phyloP scores from a whole-genome alignment of 2,888 invertebrate genomes.

The Amphipoea oculea region DNA sequence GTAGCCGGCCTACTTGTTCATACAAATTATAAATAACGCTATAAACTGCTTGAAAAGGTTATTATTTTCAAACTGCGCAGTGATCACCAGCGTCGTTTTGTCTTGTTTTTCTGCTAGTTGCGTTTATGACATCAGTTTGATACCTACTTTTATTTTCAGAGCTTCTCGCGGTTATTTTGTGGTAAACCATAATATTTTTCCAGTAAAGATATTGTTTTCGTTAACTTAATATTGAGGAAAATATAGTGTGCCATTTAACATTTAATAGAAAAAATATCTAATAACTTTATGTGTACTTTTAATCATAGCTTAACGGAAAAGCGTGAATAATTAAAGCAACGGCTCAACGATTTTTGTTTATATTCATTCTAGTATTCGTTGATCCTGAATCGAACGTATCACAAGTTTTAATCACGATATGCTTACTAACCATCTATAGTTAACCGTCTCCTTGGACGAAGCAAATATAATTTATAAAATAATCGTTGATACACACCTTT shows the following conservation, averaged over 20 bases:
- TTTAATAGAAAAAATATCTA: not conserved
- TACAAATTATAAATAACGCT: conserved; percentile 67
- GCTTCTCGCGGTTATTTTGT: conserved; percentile 11
- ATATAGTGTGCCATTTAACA: not conserved
- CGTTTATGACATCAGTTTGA: conserved; percentile 52
- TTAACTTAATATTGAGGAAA: not conserved
- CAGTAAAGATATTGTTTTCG: not conserved
- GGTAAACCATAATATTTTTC: conserved; percentile 6
- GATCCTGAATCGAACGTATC: not conserved
- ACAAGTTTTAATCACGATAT: not conserved
- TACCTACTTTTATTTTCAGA: conserved; percentile 34
- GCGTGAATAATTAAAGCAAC: not conserved
- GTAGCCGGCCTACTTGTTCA: conserved; percentile 80
- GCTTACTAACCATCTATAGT: not conserved
- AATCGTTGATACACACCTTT: conserved; percentile 1
- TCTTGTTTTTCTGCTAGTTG: conserved; percentile 46
- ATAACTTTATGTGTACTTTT: not conserved
- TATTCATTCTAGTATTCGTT: conserved; percentile 5
- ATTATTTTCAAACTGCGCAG: conserved; percentile 31
- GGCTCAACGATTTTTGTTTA: not conserved
- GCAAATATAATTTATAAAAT: conserved; percentile 1
- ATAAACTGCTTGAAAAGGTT: conserved; percentile 50
- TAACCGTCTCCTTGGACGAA: not conserved
- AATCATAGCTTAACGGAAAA: conserved; percentile 9
- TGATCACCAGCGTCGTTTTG: conserved; percentile 39